A percentile compares a stretch with the other conserved stretches of the same genome.
phyloP scores from a whole-genome alignment of 2,888 invertebrate species.

The Criorhina ranunculi region DNA sequence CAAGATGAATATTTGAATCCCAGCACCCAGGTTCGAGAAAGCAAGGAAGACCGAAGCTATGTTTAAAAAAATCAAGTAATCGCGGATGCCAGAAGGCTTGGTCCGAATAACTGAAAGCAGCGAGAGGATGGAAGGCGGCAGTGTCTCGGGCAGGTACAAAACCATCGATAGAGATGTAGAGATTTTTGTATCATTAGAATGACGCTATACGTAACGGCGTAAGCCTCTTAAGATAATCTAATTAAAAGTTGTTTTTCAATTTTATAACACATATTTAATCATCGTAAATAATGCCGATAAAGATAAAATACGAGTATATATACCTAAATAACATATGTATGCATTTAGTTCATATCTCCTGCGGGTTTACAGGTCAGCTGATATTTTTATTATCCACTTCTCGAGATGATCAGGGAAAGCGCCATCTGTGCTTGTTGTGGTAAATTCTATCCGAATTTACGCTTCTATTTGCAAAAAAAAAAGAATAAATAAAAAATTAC shows the following conservation, averaged over 20 bases:
- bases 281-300: constrained; percentile 6
- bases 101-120: too few species aligned
- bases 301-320: constrained; percentile 18
- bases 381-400: constrained; percentile 16
- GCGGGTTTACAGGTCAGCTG: constrained; percentile 20
- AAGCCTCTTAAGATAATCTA: not conserved
- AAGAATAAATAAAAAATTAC: constrained; percentile 6
- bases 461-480: constrained; percentile 19
- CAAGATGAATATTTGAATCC: too few species aligned
- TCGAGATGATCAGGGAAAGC: constrained; percentile 37
- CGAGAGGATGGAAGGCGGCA: too few species aligned
- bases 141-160: too few species aligned
- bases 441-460: constrained; percentile 20
- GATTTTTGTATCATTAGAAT: not conserved
- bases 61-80: too few species aligned
- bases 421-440: constrained; percentile 34
- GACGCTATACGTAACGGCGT: not conserved
- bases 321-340: constrained; percentile 29
- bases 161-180: too few species aligned
- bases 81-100: too few species aligned
- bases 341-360: constrained; percentile 30
- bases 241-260: not conserved
- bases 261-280: not conserved
- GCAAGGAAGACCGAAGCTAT: too few species aligned
- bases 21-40: too few species aligned